These are phyloP conservation scores for Aleiodes testaceus DNA, from an alignment of 2,888 invertebrate species.

Conservation along the genomic window DNA sequence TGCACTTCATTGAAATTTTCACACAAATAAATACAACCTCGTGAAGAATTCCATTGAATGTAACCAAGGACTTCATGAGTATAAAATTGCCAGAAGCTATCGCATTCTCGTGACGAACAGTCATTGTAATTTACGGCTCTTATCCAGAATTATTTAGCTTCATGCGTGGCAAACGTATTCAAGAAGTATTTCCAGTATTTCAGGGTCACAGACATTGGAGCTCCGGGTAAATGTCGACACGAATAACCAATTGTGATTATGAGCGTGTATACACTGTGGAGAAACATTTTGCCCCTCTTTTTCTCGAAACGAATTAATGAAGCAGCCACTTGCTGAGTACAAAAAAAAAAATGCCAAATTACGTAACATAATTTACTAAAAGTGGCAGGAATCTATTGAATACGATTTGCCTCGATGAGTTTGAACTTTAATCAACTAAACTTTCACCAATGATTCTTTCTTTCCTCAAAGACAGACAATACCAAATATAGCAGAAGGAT, in stretches of 20 bases:
- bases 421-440: too few relatives aligned
- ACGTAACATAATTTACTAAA: not conserved
- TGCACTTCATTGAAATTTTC: not conserved
- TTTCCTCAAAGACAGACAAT: too few relatives aligned
- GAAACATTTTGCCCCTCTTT: not conserved
- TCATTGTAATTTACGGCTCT: not conserved
- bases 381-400: too few relatives aligned
- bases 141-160: not conserved
- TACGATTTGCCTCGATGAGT: too few relatives aligned
- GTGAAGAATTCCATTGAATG: slow-evolving; percentile 8
- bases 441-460: too few relatives aligned
- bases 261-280: not conserved
- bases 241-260: slow-evolving; percentile 3
- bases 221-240: not conserved
- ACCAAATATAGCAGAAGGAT: too few relatives aligned
- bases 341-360: not conserved
- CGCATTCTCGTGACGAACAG: slow-evolving; percentile 19
- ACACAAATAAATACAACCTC: slow-evolving; percentile 3
- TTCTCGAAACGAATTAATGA: slow-evolving; percentile 16
- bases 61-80: not conserved
- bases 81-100: slow-evolving; percentile 21
- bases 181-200: slow-evolving; percentile 10
- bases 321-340: not conserved
- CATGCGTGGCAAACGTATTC: not conserved
- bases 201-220: not conserved